phyloP scores from a whole-genome alignment of 2,888 invertebrate species.

The Selenia dentaria region DNA sequence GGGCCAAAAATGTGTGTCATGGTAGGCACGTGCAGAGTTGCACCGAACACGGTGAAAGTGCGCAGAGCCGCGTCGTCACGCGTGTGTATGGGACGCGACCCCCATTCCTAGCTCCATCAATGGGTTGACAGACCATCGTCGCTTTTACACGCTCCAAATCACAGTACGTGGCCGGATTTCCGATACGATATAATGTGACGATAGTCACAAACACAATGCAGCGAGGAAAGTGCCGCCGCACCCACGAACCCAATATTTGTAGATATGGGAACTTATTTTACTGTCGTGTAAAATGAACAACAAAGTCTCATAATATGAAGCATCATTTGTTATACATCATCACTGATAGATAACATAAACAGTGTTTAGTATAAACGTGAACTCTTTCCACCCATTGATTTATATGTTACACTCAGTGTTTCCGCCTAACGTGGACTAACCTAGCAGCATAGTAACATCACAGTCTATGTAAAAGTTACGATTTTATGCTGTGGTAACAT shows the following conservation, averaged over 20 bases:
- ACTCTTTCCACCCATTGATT: too few relatives aligned
- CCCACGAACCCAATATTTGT: constrained; percentile 15
- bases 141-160: constrained; percentile 74
- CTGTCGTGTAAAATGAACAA: neutral
- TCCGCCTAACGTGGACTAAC: too few relatives aligned
- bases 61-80: constrained; percentile 44
- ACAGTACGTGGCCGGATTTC: constrained; percentile 74
- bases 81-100: constrained; percentile 54
- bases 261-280: constrained; percentile 3
- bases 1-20: constrained; percentile 65
- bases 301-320: neutral
- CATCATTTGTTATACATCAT: too few relatives aligned
- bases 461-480: too few relatives aligned
- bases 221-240: constrained; percentile 25
- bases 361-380: too few relatives aligned
- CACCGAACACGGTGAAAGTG: constrained; percentile 68
- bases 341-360: too few relatives aligned
- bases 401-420: too few relatives aligned
- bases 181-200: constrained; percentile 49
- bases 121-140: constrained; percentile 67
- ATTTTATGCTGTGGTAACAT: too few relatives aligned
- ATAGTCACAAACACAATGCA: constrained; percentile 25
- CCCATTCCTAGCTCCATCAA: constrained; percentile 63
- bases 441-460: too few relatives aligned
- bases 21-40: constrained; percentile 56